These are phyloP conservation scores for Xenopus tropicalis DNA, from an alignment of 2,113 vertebrate genomes.

Conservation along the genomic window DNA sequence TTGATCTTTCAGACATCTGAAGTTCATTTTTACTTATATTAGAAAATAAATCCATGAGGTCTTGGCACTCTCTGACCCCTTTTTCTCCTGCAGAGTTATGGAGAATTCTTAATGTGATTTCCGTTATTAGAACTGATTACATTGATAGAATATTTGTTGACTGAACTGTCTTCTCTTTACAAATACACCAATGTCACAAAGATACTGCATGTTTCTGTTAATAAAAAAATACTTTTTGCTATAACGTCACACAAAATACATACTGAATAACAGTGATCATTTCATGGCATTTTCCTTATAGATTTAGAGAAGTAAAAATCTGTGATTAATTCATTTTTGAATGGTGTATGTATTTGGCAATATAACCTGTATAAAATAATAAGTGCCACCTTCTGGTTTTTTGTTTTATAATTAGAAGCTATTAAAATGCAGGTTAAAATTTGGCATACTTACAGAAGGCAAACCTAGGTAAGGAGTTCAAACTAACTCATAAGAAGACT, in stretches of 20 bases:
- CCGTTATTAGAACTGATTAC: background rate
- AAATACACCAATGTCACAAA: slow-evolving; percentile 5
- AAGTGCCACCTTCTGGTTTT: no score
- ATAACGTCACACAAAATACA: background rate
- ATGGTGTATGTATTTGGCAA: slow-evolving; percentile 10
- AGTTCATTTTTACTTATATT: background rate
- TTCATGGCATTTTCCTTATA: background rate
- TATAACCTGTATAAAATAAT: slow-evolving; percentile 11
- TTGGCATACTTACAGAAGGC: slow-evolving; percentile 16
- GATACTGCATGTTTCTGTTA: slow-evolving; percentile 5
- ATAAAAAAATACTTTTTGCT: slow-evolving; percentile 15
- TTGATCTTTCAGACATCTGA: background rate
- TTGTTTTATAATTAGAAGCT: background rate
- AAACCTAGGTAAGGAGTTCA: background rate
- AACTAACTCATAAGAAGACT: background rate
- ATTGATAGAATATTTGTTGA: background rate
- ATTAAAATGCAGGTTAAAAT: slow-evolving; percentile 2
- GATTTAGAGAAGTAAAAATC: background rate
- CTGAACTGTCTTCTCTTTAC: background rate
- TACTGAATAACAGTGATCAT: slow-evolving; percentile 5
- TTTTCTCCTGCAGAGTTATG: background rate
- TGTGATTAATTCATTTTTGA: background rate
- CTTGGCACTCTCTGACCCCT: background rate
- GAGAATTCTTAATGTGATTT: background rate
- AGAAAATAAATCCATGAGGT: background rate